Evolutionary conservation across 2,888 invertebrate species (phyloP), one percentile per base, ranked within the genome.

Genomic region (Phrixothrix hirtus): DNA sequence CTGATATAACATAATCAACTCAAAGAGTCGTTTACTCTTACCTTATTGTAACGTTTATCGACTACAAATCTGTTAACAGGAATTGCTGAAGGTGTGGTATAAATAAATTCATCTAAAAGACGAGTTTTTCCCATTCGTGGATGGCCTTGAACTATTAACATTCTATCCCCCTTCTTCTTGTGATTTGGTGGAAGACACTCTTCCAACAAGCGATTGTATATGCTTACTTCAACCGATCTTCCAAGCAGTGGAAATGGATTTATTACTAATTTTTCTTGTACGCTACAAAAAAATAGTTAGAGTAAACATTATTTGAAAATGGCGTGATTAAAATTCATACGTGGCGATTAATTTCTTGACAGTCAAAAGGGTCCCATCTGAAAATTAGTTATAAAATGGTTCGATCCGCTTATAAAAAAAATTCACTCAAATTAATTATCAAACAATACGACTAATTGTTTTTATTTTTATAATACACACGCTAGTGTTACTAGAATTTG

Each of bases 41-140:
- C 79, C 67, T 76, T 67, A 25, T 48, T 56, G 61, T 79, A 76
- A 9, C 59, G 63, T 10, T 64, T 53, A 0, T 64, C 64, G n/a
- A 79, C 54, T 0, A 69, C 65, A 46, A 78, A 69, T 49, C 71
- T 72, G 48, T 74, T 71, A 11, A 70, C 65, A 0, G 72, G 71
- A 11, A 76, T 63, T 2, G 62, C 64, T 10, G 63, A 57, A 0
- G 81, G 79, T 2, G 80, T 77, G 2, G 75, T 62, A 54, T 73
- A 74, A 4, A 81, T 66, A 44, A 82, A 77, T 71, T 85, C 85
- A 35, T 83, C 79, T 12, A 85, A 60, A 6, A 86, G 66, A 44
- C 85, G 78, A 0, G 80, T 80, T 69, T 85, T 86, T 0, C 87
- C 87, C 34, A 82, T 79, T 34, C 80, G 73, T 1, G 78, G 75